Percentiles rank a stretch among this genome's conserved stretches.
Conservation (phyloP, 2,888 invertebrate genomes). For the Drosophila mettleri region DNA sequence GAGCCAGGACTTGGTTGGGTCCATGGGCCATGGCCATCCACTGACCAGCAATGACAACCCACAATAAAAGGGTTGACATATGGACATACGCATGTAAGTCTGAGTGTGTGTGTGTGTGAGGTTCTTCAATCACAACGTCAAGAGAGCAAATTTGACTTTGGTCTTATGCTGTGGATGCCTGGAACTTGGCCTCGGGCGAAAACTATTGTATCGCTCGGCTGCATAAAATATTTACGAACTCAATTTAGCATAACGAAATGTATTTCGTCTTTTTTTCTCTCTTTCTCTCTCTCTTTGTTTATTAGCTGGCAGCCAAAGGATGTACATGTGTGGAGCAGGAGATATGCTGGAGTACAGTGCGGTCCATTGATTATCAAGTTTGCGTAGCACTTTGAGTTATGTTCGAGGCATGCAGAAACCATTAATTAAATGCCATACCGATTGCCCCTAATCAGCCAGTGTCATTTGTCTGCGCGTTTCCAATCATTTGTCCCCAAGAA, state of each 20-base stretch:
- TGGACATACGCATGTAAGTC: constrained; percentile 11
- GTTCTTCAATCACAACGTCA: constrained; percentile 56
- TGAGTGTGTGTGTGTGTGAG: not conserved
- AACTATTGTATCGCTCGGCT: constrained; percentile 56
- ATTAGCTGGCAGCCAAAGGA: constrained; percentile 12
- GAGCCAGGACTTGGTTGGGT: constrained; percentile 14
- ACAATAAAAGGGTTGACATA: constrained; percentile 69
- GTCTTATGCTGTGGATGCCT: not conserved
- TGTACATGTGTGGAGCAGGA: not conserved
- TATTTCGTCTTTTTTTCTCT: constrained; percentile 15
- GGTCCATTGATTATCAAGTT: constrained; percentile 37
- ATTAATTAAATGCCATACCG: constrained; percentile 59
- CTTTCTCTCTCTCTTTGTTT: too few relatives aligned
- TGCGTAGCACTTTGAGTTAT: constrained; percentile 54
- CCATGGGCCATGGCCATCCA: constrained; percentile 14
- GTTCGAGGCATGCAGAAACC: constrained; percentile 47
- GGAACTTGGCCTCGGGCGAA: constrained; percentile 20
- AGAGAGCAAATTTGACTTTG: constrained; percentile 19
- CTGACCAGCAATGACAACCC: constrained; percentile 18
- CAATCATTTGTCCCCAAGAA: constrained; percentile 45
- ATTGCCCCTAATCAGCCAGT: constrained; percentile 16
- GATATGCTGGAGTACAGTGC: not conserved
- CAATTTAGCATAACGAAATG: constrained; percentile 69
- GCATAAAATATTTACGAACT: constrained; percentile 68
- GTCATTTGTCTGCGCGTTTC: constrained; percentile 50